Percentiles rank a stretch among this genome's conserved stretches.
Conservation (phyloP, 2,797 vertebrate species). For the Dendrocincla tyrannina region DNA sequence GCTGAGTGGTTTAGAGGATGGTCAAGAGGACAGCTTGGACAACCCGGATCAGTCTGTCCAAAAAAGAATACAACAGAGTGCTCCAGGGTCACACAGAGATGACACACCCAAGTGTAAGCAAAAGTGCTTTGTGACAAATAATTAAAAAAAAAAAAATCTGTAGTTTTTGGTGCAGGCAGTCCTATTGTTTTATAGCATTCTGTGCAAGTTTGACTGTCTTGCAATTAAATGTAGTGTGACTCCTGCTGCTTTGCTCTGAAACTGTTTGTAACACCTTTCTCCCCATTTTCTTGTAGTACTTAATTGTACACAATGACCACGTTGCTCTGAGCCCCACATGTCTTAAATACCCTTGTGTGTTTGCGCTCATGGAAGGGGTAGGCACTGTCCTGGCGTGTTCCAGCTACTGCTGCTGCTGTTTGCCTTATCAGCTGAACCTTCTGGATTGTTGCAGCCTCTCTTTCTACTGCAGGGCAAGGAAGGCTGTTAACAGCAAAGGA, state of each 20-base stretch:
- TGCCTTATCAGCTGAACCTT: not conserved
- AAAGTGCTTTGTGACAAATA: not conserved
- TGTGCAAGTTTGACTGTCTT: not conserved
- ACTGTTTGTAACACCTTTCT: not conserved
- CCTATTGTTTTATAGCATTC: not conserved
- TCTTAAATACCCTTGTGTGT: not conserved
- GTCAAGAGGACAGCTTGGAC: conserved; percentile 65
- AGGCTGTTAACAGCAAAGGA: not conserved
- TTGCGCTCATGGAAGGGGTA: not conserved
- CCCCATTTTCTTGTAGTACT: not conserved
- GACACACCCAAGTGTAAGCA: conserved; percentile 83
- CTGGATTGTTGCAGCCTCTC: not conserved
- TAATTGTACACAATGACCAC: not conserved
- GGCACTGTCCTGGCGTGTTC: not conserved
- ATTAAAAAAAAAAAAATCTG: rapidly evolving
- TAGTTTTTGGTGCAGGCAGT: not conserved
- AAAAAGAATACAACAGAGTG: conserved; percentile 74
- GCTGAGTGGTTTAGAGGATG: conserved; percentile 63
- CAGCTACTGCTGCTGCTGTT: not conserved
- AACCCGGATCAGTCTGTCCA: conserved; percentile 72
- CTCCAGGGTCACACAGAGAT: conserved; percentile 75
- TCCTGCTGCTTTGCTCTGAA: not conserved
- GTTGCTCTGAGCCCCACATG: not conserved
- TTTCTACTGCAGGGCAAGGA: not conserved
- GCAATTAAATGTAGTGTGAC: not conserved